These are phyloP conservation scores for Amazona guildingii DNA, from an alignment of 2,113 vertebrate genomes.

Conservation along the genomic window DNA sequence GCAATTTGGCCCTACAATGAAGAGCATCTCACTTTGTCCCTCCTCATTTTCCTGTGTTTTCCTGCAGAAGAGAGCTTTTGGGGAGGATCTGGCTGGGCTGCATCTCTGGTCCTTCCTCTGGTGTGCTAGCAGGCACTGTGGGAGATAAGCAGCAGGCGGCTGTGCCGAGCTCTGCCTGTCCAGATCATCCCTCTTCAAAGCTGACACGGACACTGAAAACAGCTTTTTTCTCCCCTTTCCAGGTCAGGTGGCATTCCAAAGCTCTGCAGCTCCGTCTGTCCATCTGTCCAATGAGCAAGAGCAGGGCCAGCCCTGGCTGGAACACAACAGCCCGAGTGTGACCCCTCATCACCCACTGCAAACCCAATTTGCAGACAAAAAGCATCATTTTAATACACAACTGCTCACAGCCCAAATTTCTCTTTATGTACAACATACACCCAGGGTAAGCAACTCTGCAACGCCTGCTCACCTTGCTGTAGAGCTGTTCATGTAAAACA, in stretches of 20 bases:
- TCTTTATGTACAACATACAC: not conserved
- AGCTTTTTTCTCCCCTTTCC: not conserved
- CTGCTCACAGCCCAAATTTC: fast-evolving
- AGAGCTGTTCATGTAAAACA: not conserved
- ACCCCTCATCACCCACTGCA: not conserved
- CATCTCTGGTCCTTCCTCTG: not conserved
- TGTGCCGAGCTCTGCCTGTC: not conserved
- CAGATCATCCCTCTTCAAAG: not conserved
- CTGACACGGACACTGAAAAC: fast-evolving
- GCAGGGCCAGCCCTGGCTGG: not conserved
- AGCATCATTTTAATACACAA: not conserved
- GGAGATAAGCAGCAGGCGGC: not conserved
- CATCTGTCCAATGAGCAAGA: fast-evolving
- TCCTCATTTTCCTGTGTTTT: conserved; percentile 20
- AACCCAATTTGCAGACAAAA: not conserved
- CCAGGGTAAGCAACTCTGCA: not conserved
- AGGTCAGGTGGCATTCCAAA: not conserved
- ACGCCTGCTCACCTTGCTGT: not conserved
- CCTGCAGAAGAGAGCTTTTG: not conserved
- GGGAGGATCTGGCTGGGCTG: not conserved
- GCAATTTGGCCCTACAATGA: conserved; percentile 54
- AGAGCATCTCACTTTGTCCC: conserved; percentile 30
- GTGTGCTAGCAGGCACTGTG: fast-evolving
- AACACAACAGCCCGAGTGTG: fast-evolving
- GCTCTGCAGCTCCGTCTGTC: not conserved